These are phyloP conservation scores for Artibeus lituratus DNA, from an alignment of 2,797 vertebrate species.

Conservation along the genomic window DNA sequence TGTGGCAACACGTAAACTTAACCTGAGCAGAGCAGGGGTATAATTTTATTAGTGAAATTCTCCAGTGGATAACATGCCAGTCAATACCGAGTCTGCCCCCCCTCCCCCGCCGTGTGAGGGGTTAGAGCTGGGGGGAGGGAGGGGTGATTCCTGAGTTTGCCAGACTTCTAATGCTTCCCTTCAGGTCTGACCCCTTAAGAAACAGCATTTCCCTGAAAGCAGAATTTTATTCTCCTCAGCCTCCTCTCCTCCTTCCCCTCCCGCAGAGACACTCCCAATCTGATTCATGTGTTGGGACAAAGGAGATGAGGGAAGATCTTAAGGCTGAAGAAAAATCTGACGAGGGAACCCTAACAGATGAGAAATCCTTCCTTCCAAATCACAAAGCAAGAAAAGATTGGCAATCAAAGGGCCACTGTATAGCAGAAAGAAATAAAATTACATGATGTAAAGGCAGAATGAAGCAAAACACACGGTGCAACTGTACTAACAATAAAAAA, in stretches of 20 bases:
- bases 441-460: slow-evolving; percentile 22
- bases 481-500: slow-evolving; percentile 59
- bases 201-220: slow-evolving; percentile 13
- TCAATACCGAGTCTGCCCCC: slow-evolving; percentile 67
- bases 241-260: background rate
- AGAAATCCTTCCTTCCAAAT: slow-evolving; percentile 52
- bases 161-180: slow-evolving; percentile 51
- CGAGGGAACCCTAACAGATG: slow-evolving; percentile 49
- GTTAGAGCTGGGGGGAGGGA: background rate
- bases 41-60: slow-evolving; percentile 78
- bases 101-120: too few species aligned
- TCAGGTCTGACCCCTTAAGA: background rate
- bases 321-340: slow-evolving; percentile 48
- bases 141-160: background rate
- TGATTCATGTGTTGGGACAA: slow-evolving; percentile 60
- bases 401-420: slow-evolving; percentile 41
- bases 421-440: slow-evolving; percentile 39
- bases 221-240: background rate
- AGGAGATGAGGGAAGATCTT: slow-evolving; percentile 50
- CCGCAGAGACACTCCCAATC: slow-evolving; percentile 36
- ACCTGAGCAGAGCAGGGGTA: slow-evolving; percentile 65
- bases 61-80: slow-evolving; percentile 72
- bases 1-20: slow-evolving; percentile 76
- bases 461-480: slow-evolving; percentile 42
- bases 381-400: slow-evolving; percentile 54